These are phyloP conservation scores for Tenthredo amoena DNA, from an alignment of 2,888 invertebrate genomes.

Conservation along the genomic window DNA sequence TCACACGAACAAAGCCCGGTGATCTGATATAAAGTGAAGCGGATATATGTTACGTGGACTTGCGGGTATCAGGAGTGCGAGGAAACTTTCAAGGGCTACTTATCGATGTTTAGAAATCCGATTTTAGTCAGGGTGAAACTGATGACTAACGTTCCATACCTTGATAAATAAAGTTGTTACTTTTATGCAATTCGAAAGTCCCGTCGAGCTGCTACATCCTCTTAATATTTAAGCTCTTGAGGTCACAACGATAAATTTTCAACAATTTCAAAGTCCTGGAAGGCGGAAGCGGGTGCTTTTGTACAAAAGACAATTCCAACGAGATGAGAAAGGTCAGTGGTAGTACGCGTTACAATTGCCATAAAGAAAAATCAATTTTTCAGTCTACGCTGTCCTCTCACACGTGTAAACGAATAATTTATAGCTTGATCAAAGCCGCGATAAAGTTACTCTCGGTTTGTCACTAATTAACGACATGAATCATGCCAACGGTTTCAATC, in stretches of 20 bases:
- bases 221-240: not conserved
- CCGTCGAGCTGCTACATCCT: not conserved
- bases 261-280: not conserved
- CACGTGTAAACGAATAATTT: constrained; percentile 14
- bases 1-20: not conserved
- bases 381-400: not conserved
- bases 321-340: constrained; percentile 4
- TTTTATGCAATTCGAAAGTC: not conserved
- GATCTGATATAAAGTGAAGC: constrained; percentile 12
- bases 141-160: not conserved
- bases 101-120: not conserved
- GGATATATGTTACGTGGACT: constrained; percentile 11
- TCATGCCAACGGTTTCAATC: not conserved
- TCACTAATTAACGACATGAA: constrained; percentile 38
- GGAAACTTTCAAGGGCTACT: not conserved
- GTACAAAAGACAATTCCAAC: not conserved
- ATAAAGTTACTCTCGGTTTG: constrained; percentile 8
- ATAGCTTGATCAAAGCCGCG: not conserved
- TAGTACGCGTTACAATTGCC: not conserved
- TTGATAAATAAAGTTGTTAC: not conserved
- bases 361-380: not conserved
- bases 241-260: not conserved
- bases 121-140: not conserved
- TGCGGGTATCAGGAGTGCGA: not conserved
- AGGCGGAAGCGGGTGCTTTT: not conserved